Evolutionary conservation across 2,888 invertebrate species (phyloP), one percentile per base, ranked within the genome.

Genomic region (Spodoptera littoralis): DNA sequence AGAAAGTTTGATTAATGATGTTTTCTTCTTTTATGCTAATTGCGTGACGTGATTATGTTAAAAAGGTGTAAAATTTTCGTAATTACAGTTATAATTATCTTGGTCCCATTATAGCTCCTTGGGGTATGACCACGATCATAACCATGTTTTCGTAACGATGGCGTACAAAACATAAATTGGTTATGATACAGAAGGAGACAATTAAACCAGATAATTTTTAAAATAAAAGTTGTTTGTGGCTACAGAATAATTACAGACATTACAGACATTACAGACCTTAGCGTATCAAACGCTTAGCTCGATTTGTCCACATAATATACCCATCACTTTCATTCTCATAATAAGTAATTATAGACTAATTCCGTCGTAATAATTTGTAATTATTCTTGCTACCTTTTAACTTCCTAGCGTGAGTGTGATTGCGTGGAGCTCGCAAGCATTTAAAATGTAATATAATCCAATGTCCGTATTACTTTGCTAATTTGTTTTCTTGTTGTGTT

Each of bases 381-480:
- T 64, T 69, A 55, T 41, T 51, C 60, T 30, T 41, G 44, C 59
- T 78, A 70, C 73, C 65, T 46, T 50, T 62, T 30, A 42, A 47
- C 61, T 78, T 72, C 73, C 65, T 76, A 53, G 60, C 73, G 64
- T 76, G 73, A 52, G 43, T 27, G 24, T 27, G 13, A 36, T 78
- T 60, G 74, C 65, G 71, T 78, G 77, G 62, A 51, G 53, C 60
- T 30, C 45, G 24, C 57, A 51, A 65, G 75, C 51, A 24, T 51
- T 60, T 55, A 58, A 67, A 63, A 68, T 46, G 56, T 76, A 59
- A 52, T 63, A 62, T 36, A 59, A 55, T 44, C 6, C 48, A n/a
- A 65, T 54, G 44, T 68, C 55, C 56, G 65, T 54, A 61, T 46
- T 18, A 57, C 36, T 36, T 36, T 36, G 36, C 36, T 36, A 36